Conservation (phyloP, 92 coral and sea anemone genomes). For the Pocillopora meandrina region DNA sequence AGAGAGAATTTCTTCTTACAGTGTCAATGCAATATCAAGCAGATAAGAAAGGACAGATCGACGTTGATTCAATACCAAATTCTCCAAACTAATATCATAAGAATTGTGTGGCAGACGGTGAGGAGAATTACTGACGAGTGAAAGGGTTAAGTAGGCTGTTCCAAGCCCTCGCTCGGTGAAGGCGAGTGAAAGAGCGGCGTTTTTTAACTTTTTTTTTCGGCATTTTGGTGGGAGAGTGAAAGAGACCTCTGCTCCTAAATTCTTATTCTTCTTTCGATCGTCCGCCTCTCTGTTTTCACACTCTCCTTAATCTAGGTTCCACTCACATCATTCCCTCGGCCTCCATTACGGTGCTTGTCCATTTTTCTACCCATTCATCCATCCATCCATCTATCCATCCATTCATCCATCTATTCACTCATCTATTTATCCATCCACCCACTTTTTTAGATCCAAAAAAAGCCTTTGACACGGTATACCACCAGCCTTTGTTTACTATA, state of each 20-base stretch:
- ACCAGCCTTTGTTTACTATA: constrained; percentile 5
- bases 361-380: constrained; percentile 11
- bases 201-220: constrained; percentile 36
- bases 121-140: no score
- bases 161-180: constrained; percentile 9
- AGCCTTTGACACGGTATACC: constrained; percentile 37
- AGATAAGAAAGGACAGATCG: no score
- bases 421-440: constrained; percentile 11
- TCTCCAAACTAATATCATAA: no score
- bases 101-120: no score
- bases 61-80: no score
- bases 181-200: background rate
- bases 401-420: constrained; percentile 14
- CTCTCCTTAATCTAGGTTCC: no score
- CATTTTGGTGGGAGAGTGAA: constrained; percentile 26
- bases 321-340: no score
- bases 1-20: no score
- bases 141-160: constrained; percentile 18
- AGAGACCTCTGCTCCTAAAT: background rate
- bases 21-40: no score
- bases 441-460: constrained; percentile 42
- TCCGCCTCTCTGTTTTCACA: no score
- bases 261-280: no score
- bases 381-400: constrained; percentile 19
- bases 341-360: no score